Evolutionary conservation across 2,113 vertebrate genomes (phyloP).

Genomic region (Emydura subglobosa): DNA sequence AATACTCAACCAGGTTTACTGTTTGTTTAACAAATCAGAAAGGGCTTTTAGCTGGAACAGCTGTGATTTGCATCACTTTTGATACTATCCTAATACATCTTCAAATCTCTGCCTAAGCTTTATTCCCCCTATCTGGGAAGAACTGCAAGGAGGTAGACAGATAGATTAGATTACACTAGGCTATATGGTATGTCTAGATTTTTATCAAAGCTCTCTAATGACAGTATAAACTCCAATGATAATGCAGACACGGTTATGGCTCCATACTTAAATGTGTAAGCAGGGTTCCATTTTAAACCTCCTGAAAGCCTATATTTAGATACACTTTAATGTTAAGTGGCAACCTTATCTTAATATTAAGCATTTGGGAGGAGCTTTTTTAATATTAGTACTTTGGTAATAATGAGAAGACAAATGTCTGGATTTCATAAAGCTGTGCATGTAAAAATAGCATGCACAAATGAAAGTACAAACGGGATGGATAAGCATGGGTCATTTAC

Average conservation of each 20-base stretch:
- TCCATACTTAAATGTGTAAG: constrained; percentile 54
- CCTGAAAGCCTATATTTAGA: constrained; percentile 28
- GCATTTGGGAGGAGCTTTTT: neutral
- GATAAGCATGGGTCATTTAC: neutral
- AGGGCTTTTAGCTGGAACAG: constrained; percentile 73
- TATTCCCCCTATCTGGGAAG: constrained; percentile 67
- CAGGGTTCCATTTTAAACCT: constrained; percentile 48
- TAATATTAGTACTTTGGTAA: neutral
- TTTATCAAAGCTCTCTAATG: constrained; percentile 70
- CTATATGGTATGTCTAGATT: constrained; percentile 44
- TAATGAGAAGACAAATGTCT: neutral
- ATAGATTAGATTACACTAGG: constrained; percentile 60
- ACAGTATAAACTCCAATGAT: constrained; percentile 56
- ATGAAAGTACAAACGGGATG: neutral
- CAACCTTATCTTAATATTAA: neutral
- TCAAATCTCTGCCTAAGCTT: constrained; percentile 74
- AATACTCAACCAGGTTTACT: constrained; percentile 68
- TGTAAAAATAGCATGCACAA: neutral
- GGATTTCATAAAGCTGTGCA: neutral
- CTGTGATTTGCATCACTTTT: constrained; percentile 76
- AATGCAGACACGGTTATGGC: constrained; percentile 41
- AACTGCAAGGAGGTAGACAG: constrained; percentile 71
- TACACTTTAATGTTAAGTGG: neutral
- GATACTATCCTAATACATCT: constrained; percentile 74
- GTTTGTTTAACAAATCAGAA: constrained; percentile 76